Evolutionary conservation across 64 coral and sea anemone genomes (phyloP).

Genomic region (Stylophora pistillata): DNA sequence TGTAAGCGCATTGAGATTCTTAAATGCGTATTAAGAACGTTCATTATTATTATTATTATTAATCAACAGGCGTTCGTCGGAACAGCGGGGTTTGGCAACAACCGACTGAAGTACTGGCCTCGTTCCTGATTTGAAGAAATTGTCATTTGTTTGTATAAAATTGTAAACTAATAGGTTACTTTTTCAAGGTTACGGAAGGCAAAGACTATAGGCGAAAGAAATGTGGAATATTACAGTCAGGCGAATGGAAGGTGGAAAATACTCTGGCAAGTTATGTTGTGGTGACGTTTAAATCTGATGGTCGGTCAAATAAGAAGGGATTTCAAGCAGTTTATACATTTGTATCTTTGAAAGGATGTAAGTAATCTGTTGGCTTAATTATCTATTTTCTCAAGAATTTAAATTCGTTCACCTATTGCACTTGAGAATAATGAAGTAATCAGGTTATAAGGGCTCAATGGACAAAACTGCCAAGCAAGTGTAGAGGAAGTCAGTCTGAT

Average conservation of each 20-base stretch:
- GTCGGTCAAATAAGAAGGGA: constrained; percentile 4
- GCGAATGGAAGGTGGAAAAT: background rate
- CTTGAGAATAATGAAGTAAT: too few species aligned
- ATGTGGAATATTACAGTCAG: constrained; percentile 1
- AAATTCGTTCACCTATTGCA: too few species aligned
- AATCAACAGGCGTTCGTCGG: too few species aligned
- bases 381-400: background rate
- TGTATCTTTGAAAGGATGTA: background rate
- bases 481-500: too few species aligned
- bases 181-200: background rate
- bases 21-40: too few species aligned
- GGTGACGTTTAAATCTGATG: constrained; percentile 24
- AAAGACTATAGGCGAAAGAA: background rate
- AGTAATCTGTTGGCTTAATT: background rate
- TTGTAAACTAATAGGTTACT: background rate
- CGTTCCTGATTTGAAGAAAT: background rate
- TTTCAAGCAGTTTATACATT: constrained; percentile 24
- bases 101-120: too few species aligned
- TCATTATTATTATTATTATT: too few species aligned
- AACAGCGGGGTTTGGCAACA: too few species aligned
- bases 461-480: too few species aligned
- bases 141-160: too few species aligned
- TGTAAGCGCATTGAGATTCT: too few species aligned
- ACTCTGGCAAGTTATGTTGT: background rate
- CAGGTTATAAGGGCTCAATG: too few species aligned